A percentile compares a stretch with the other conserved stretches of the same genome.
These are phyloP conservation scores for Anoplius nigerrimus DNA, from an alignment of 2,888 invertebrate species.

Conservation along the genomic window DNA sequence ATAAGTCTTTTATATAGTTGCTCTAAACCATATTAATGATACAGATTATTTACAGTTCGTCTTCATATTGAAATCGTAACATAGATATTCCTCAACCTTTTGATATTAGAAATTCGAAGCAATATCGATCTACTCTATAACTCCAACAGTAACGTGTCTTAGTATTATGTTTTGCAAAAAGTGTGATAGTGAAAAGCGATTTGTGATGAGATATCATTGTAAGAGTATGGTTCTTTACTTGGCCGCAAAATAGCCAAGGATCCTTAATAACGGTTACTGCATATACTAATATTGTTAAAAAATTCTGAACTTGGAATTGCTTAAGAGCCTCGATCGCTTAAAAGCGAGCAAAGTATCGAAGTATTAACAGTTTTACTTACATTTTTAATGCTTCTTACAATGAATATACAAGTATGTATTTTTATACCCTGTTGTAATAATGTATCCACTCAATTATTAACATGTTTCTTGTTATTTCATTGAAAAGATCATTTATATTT, in stretches of 20 bases:
- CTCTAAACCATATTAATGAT: neutral
- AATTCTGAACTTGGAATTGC: no score
- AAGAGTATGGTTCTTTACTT: no score
- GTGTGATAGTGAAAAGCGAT: no score
- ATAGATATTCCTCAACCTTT: neutral
- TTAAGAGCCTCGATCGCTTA: neutral
- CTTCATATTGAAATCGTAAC: neutral
- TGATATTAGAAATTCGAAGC: neutral
- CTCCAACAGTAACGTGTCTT: no score
- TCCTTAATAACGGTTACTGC: no score
- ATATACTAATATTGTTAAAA: no score
- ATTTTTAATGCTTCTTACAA: slow-evolving; percentile 26
- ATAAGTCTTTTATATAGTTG: neutral
- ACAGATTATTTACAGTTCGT: neutral
- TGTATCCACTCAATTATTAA: neutral
- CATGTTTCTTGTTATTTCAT: slow-evolving; percentile 19
- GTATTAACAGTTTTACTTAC: slow-evolving; percentile 57
- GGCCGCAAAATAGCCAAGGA: no score
- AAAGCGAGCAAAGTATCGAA: slow-evolving; percentile 42
- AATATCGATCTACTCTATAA: no score
- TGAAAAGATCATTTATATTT: slow-evolving; percentile 36
- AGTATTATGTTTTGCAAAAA: no score
- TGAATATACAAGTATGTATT: slow-evolving; percentile 32
- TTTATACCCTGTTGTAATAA: slow-evolving; percentile 49
- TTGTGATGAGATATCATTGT: no score